Base-by-base conservation (phyloP, 1,140 invertebrate genomes). In the Eciton burchellii region DNA sequence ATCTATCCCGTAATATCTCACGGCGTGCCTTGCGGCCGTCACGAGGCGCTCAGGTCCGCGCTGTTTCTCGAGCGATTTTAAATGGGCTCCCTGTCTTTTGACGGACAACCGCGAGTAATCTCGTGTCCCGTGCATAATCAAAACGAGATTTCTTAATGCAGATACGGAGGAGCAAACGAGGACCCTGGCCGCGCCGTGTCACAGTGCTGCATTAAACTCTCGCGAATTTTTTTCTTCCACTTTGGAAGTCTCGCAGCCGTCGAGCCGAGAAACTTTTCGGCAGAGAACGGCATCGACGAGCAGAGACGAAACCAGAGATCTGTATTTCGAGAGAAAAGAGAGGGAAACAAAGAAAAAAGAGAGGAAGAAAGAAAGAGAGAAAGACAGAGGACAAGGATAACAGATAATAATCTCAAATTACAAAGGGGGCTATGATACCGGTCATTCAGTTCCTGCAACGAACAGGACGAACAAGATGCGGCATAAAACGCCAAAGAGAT, bases 1-100 rank as follows among this genome's bases (percentile, higher is more conserved):
- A 91, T 90, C 89, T 88, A 90, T 91, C 87, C 88, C 70, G 84
- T 82, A 90, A 91, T 91, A 90, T 90, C 89, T 90, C 83, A 83
- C 65, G 84, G 73, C 76, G 70, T 70, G 70, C 73, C 82, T 79
- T 54, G 85, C 70, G 85, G 81, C 57, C 86, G 70, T 87, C 84
- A 70, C 84, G 81, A 79, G 86, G 72, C 84, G 57, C 41, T 57
- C 72, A 29, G 47, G 66, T 62, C 19, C 54, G 72, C 54, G n/a
- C 21, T 56, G 57, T 65, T 72, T 81, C 62, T 70, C 68, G 62
- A 56, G 56, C 81, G 68, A 45, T 54, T 84, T 81, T 54, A 87
- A 84, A 86, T 45, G 73, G 81, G 86, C 86, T 87, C 60, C 86
- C 74, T 74, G 84, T 86, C 68, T 87, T 87, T 84, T 52, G 77